These are phyloP conservation scores for Chlorodrepanis virens DNA, from an alignment of 2,113 vertebrate genomes.

Conservation along the genomic window DNA sequence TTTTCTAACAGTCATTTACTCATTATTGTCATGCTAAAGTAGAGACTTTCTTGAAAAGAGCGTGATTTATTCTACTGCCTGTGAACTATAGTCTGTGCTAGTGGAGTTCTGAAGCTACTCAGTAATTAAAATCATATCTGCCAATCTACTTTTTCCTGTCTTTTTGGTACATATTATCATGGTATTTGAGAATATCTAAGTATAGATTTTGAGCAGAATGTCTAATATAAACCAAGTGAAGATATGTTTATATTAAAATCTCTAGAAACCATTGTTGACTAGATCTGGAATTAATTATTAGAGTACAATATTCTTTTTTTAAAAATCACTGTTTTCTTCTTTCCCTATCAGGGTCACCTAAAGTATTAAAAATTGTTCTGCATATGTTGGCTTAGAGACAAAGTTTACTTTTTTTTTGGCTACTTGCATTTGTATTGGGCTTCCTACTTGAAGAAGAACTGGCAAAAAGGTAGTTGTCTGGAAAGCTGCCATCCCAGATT, in stretches of 20 bases:
- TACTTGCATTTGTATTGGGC: neutral
- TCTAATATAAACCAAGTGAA: neutral
- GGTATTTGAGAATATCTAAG: neutral
- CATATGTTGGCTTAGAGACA: neutral
- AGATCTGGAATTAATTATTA: conserved; percentile 10
- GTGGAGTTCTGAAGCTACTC: neutral
- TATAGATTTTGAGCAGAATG: neutral
- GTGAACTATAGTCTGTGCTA: neutral
- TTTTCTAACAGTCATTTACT: neutral
- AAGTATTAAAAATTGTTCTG: neutral
- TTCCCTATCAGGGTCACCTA: neutral
- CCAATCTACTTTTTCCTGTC: neutral
- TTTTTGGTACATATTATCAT: neutral
- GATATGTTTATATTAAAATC: neutral
- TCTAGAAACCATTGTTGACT: neutral
- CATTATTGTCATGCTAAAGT: neutral
- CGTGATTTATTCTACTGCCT: neutral
- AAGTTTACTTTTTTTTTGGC: neutral
- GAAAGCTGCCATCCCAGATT: neutral
- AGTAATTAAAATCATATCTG: neutral
- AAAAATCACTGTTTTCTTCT: neutral
- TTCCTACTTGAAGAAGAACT: neutral
- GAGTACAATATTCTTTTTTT: neutral
- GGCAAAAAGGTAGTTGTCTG: neutral
- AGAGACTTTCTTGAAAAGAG: neutral